A percentile compares a stretch with the other conserved stretches of the same genome.
These are phyloP conservation scores for Noturus placidus DNA, from an alignment of 2,113 vertebrate genomes.

Conservation along the genomic window DNA sequence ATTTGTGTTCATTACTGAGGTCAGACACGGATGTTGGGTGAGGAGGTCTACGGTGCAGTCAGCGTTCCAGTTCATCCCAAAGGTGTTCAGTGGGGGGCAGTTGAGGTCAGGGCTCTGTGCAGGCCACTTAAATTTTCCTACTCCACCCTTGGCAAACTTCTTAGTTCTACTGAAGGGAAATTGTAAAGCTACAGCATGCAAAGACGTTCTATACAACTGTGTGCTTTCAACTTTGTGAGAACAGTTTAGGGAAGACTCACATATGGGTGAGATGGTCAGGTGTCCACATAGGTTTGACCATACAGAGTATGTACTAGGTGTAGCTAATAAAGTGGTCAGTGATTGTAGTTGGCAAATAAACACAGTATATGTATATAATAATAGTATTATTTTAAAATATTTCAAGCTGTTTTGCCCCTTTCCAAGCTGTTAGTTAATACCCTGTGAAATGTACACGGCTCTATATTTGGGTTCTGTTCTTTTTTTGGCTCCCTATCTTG, in stretches of 20 bases:
- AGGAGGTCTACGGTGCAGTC: not conserved
- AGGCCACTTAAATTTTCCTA: not conserved
- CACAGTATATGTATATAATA: not conserved
- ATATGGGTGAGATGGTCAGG: not conserved
- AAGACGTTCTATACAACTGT: not conserved
- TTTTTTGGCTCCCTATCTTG: not conserved
- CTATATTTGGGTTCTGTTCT: not conserved
- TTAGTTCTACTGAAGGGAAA: not conserved
- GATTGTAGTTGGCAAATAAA: not conserved
- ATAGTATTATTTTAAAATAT: not conserved
- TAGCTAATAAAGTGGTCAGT: not conserved
- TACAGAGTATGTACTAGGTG: not conserved
- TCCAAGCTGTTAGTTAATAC: not conserved
- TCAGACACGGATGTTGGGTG: not conserved
- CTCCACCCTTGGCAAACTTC: not conserved
- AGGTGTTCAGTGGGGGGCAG: not conserved
- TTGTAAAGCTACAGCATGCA: not conserved
- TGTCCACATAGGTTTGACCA: not conserved
- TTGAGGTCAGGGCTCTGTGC: not conserved
- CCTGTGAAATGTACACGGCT: not conserved
- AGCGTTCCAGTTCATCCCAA: not conserved
- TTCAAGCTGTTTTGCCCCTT: not conserved
- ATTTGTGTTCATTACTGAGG: not conserved
- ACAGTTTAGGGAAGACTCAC: not conserved
- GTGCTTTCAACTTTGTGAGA: not conserved